Evolutionary conservation across 1,140 invertebrate genomes (phyloP).

Genomic region (Aradophagus sp.): DNA sequence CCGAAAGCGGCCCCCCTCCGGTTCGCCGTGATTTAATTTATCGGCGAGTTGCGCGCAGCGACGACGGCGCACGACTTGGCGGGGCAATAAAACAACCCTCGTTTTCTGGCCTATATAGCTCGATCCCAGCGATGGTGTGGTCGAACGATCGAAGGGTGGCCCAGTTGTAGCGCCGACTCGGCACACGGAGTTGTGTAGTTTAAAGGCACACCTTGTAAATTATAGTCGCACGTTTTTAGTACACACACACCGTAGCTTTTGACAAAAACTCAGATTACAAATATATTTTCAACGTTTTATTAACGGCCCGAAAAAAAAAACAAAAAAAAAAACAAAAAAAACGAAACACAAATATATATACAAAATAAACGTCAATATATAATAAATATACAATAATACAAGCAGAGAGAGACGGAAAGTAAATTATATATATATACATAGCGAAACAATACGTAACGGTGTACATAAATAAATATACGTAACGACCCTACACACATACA

Average conservation of each 20-base stretch:
- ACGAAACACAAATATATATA: conserved; percentile 42
- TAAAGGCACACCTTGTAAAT: conserved; percentile 73
- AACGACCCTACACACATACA: neutral
- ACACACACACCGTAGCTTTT: conserved; percentile 55
- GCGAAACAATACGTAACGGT: neutral
- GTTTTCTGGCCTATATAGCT: conserved; percentile 54
- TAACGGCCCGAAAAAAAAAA: too few species aligned
- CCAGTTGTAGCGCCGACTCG: conserved; percentile 74
- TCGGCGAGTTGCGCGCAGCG: conserved; percentile 24
- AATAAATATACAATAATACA: conserved; percentile 3
- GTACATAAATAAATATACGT: neutral
- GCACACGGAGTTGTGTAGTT: conserved; percentile 73
- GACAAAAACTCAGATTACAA: conserved; percentile 33
- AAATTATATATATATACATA: conserved; percentile 29
- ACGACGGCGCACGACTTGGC: conserved; percentile 36
- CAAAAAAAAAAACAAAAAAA: too few species aligned
- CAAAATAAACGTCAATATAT: conserved; percentile 25
- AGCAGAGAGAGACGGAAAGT: conserved; percentile 1
- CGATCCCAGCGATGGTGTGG: conserved; percentile 58
- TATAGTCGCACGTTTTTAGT: conserved; percentile 72
- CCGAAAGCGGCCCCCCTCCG: too few species aligned
- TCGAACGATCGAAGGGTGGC: conserved; percentile 70
- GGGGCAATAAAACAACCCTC: conserved; percentile 55
- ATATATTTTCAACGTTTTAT: conserved; percentile 54
- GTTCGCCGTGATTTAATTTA: too few species aligned